Conservation (phyloP, 2,113 vertebrate genomes). For the Uropsilus gracilis region DNA sequence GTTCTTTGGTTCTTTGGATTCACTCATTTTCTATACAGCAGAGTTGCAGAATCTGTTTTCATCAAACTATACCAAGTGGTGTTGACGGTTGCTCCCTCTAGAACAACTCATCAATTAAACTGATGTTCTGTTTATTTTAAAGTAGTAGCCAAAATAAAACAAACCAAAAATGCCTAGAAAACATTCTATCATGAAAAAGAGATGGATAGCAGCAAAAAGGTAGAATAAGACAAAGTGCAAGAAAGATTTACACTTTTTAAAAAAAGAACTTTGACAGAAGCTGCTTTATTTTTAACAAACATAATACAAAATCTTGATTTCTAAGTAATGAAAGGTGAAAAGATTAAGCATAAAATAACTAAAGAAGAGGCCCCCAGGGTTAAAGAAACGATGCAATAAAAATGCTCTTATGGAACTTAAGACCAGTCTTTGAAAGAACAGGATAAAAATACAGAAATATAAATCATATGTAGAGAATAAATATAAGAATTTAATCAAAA, state of each 20-base stretch:
- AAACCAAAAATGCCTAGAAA: neutral
- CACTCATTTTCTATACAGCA: neutral
- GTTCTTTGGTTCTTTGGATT: neutral
- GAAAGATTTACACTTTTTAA: neutral
- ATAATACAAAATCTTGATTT: neutral
- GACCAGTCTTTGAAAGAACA: neutral
- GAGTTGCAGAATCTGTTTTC: neutral
- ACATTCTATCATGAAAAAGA: neutral
- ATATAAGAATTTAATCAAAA: neutral
- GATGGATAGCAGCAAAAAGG: neutral
- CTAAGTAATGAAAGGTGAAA: neutral
- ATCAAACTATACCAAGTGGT: neutral
- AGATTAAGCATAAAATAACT: neutral
- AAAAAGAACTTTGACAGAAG: neutral
- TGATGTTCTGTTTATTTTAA: neutral
- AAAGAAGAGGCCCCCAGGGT: neutral
- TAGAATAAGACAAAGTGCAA: neutral
- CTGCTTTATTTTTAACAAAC: constrained; percentile 27
- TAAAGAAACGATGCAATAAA: neutral
- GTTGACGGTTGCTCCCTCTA: neutral
- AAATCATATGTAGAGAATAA: neutral
- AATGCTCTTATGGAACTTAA: neutral
- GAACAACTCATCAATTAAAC: neutral
- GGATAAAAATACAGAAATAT: neutral
- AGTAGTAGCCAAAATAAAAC: neutral